These are phyloP conservation scores for Apolygus lucorum DNA, from an alignment of 1,140 invertebrate species.

Conservation along the genomic window DNA sequence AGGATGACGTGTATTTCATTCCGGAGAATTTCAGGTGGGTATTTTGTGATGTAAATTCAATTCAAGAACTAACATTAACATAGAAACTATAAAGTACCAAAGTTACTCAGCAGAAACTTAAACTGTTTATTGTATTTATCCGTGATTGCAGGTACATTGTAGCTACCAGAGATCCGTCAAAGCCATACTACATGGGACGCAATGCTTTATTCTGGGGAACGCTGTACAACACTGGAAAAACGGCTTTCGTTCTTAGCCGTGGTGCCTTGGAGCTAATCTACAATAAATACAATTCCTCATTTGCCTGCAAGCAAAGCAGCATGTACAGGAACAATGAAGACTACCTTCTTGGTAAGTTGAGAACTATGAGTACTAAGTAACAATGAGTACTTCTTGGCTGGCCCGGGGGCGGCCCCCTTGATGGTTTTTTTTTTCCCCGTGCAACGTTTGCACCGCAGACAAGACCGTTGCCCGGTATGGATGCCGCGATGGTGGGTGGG, in stretches of 20 bases:
- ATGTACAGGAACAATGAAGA: constrained; percentile 33
- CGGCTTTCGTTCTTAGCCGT: constrained; percentile 9
- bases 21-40: constrained; percentile 11
- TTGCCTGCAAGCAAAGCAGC: constrained; percentile 23
- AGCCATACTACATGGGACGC: constrained; percentile 1
- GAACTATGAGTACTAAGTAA: no score
- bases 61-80: no score
- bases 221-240: constrained; percentile 14
- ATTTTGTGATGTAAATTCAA: neutral
- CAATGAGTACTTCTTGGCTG: no score
- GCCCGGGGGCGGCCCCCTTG: no score
- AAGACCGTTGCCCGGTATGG: no score
- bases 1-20: constrained; percentile 13
- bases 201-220: constrained; percentile 6
- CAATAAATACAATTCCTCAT: constrained; percentile 2
- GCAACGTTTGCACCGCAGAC: no score
- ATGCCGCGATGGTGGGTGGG: no score
- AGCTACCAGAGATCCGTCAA: neutral
- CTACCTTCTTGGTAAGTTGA: constrained; percentile 31
- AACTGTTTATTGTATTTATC: no score
- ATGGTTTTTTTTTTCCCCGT: no score
- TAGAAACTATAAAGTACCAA: no score
- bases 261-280: neutral
- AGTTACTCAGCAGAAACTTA: no score
- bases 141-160: neutral